Evolutionary conservation across 2,888 invertebrate genomes (phyloP).

Genomic region (Torymus auratus): DNA sequence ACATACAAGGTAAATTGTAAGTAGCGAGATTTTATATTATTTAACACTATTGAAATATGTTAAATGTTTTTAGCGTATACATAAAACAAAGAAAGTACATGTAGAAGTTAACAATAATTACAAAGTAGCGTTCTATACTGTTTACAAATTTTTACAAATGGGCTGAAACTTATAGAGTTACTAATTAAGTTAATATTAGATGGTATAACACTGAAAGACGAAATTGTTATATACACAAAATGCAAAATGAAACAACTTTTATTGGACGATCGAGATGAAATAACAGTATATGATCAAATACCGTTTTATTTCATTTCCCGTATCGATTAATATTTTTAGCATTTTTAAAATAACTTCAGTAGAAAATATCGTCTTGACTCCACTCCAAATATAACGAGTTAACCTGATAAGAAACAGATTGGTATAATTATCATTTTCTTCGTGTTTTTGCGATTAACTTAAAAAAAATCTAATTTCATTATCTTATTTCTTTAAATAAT

Average conservation of each 20-base stretch:
- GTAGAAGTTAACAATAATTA: background rate
- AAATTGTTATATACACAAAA: slow-evolving; percentile 33
- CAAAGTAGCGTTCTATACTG: background rate
- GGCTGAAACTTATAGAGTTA: slow-evolving; percentile 9
- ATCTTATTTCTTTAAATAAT: too few relatives aligned
- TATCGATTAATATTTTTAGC: slow-evolving; percentile 46
- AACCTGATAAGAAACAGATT: slow-evolving; percentile 55
- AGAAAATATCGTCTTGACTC: slow-evolving; percentile 53
- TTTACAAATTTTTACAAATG: slow-evolving; percentile 1
- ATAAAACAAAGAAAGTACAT: slow-evolving; percentile 14
- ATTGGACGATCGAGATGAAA: slow-evolving; percentile 36
- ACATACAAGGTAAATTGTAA: slow-evolving; percentile 11
- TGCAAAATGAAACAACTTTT: slow-evolving; percentile 22
- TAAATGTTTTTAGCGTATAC: slow-evolving; percentile 26
- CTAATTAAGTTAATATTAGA: background rate
- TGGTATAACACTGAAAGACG: slow-evolving; percentile 1
- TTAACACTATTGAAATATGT: background rate
- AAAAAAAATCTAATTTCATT: background rate
- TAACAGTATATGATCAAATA: slow-evolving; percentile 49
- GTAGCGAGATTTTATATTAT: background rate
- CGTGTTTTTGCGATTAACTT: background rate
- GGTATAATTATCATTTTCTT: slow-evolving; percentile 16
- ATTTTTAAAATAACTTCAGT: slow-evolving; percentile 49
- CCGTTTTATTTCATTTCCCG: slow-evolving; percentile 48
- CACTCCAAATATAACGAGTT: slow-evolving; percentile 47